phyloP scores from a whole-genome alignment of 2,797 vertebrate species.

The Graptemys geographica region DNA sequence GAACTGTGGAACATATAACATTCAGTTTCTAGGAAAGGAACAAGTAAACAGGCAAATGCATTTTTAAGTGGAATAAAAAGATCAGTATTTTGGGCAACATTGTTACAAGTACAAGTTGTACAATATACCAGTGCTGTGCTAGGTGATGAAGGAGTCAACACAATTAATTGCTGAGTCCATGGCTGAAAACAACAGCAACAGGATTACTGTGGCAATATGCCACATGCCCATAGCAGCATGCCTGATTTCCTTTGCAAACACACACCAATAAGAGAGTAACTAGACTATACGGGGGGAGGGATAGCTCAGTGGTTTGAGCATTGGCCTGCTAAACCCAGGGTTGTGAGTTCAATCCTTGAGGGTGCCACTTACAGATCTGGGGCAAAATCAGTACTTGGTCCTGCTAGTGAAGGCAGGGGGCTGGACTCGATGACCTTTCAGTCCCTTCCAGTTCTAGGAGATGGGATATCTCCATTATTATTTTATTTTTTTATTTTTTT shows the following conservation, averaged over 20 bases:
- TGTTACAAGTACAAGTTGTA: fast-evolving
- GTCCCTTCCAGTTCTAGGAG: no score
- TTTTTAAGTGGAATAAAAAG: neutral
- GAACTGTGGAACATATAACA: neutral
- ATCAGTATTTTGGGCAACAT: neutral
- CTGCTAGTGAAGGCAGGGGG: no score
- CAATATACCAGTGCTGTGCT: fast-evolving
- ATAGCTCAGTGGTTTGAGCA: no score
- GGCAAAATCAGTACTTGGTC: no score
- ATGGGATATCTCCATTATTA: no score
- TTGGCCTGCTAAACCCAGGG: no score
- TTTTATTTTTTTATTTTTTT: no score
- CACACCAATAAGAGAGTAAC: neutral
- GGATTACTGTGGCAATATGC: neutral
- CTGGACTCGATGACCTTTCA: no score
- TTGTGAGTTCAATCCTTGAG: no score
- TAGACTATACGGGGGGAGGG: no score
- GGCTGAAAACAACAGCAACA: neutral
- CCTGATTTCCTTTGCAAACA: neutral
- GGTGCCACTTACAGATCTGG: no score
- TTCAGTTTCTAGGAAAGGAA: neutral
- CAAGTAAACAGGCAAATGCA: neutral
- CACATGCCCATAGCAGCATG: neutral
- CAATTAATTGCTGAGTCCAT: fast-evolving
- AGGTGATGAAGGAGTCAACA: neutral